Evolutionary conservation across 2,797 vertebrate species (phyloP), one percentile per base, ranked within the genome.

Genomic region (Tragopan temminckii): DNA sequence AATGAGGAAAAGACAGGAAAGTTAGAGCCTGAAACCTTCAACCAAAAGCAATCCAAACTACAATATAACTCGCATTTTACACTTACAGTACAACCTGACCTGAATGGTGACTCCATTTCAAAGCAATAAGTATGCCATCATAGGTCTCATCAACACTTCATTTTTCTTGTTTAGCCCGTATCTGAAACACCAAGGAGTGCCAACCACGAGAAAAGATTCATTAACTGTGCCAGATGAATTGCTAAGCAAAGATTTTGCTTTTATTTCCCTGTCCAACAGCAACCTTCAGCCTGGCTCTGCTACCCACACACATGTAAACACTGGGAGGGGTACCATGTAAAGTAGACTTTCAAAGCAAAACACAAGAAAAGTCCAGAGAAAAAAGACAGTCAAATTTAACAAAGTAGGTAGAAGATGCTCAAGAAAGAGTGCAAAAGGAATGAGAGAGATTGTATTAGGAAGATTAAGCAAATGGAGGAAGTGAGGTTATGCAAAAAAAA

Each of bases 301-400:
- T 93, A 74, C 96, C 95, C 82, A 96, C 93, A 89, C 85, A 92
- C 85, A 94, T 96, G 96, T 95, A 94, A 96, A 95, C 76, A 78
- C 93, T 1, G 94, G 95, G 95, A 96, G 95, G 69, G 82, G 77
- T 93, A 92, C 77, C 85, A 80, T 93, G 89, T 85, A 89, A 94
- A 96, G 80, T 1, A 91, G 80, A 55, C 11, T 92, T 93, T 96
- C 94, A 95, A 96, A 95, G 93, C 62, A 81, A 80, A 91, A 79
- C 19, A 78, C 38, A 4, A 62, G 81, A 83, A 88, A 93, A 83
- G 16, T 68, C 18, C 50, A 21, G 66, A 76, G 69, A 66, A 72
- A 80, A 92, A 85, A 89, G 63, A 16, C 70, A 43, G 59, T 81
- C 50, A 70, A 83, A 66, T 81, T 91, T 29, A 76, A 52, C 38